Evolutionary conservation across 2,113 vertebrate species (phyloP).

Genomic region (Planiliza haematocheilus): DNA sequence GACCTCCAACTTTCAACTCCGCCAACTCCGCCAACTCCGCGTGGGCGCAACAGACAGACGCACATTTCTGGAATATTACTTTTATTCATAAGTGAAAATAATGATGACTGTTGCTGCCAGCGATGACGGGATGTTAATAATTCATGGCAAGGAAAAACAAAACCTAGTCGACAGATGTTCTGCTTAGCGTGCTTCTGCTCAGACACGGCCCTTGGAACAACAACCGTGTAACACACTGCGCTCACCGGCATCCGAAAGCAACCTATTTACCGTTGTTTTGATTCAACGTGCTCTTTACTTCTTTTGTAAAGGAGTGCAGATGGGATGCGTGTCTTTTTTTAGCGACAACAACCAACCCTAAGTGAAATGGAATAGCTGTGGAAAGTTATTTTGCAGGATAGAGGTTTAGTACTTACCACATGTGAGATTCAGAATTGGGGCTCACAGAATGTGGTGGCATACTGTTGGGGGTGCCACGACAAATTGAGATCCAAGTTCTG

Average conservation of each 20-base stretch:
- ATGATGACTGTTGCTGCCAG: constrained; percentile 45
- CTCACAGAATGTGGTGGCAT: neutral
- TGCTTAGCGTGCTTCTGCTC: constrained; percentile 48
- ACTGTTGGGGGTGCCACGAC: no score
- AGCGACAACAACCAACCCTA: constrained; percentile 12
- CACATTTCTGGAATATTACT: constrained; percentile 25
- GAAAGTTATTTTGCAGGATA: constrained; percentile 3
- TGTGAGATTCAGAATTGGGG: no score
- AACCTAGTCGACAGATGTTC: constrained; percentile 45
- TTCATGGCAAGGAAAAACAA: constrained; percentile 47
- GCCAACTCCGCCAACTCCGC: constrained; percentile 29
- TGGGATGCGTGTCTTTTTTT: constrained; percentile 22
- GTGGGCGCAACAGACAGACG: constrained; percentile 26
- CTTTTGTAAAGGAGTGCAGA: constrained; percentile 23
- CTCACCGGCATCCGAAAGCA: constrained; percentile 20
- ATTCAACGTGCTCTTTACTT: neutral
- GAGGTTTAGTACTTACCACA: neutral
- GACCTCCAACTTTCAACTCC: constrained; percentile 12
- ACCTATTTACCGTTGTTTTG: constrained; percentile 4
- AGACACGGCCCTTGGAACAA: constrained; percentile 38
- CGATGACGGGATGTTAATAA: constrained; percentile 59
- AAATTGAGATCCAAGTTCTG: constrained; percentile 1
- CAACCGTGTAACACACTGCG: constrained; percentile 13
- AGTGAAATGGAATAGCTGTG: constrained; percentile 9
- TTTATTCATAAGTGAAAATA: constrained; percentile 53